Conservation (phyloP, 2,888 invertebrate species). For the Napeogenes inachia region DNA sequence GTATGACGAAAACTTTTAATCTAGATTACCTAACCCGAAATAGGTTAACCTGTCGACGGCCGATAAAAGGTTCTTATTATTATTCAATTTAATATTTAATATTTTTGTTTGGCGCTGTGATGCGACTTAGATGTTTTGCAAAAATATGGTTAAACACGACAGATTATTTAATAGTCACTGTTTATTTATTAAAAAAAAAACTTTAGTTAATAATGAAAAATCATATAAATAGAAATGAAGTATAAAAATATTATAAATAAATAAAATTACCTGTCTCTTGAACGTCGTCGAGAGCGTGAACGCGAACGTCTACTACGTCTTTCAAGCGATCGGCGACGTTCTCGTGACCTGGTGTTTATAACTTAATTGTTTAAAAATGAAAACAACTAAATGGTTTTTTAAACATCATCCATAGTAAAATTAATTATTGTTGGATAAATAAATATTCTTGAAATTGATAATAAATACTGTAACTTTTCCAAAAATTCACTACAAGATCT, state of each 20-base stretch:
- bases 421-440: conserved; percentile 10
- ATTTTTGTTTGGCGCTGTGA: too few species aligned
- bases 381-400: too few species aligned
- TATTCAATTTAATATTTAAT: too few species aligned
- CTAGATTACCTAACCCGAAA: too few species aligned
- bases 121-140: too few species aligned
- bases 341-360: conserved; percentile 60
- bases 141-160: too few species aligned
- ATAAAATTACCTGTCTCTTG: conserved; percentile 64
- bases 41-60: too few species aligned
- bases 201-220: conserved; percentile 2
- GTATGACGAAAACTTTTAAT: too few species aligned
- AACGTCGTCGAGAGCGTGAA: conserved; percentile 70
- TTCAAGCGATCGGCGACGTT: conserved; percentile 73
- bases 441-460: not conserved
- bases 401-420: too few species aligned
- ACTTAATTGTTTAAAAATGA: conserved; percentile 16
- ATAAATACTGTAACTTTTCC: not conserved
- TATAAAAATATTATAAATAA: conserved; percentile 23
- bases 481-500: not conserved
- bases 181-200: conserved; percentile 14
- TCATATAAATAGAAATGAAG: conserved; percentile 12
- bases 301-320: conserved; percentile 66
- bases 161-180: too few species aligned
- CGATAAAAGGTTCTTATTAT: too few species aligned